Conservation (phyloP, 2,113 vertebrate genomes). For the Chinchilla lanigera region DNA sequence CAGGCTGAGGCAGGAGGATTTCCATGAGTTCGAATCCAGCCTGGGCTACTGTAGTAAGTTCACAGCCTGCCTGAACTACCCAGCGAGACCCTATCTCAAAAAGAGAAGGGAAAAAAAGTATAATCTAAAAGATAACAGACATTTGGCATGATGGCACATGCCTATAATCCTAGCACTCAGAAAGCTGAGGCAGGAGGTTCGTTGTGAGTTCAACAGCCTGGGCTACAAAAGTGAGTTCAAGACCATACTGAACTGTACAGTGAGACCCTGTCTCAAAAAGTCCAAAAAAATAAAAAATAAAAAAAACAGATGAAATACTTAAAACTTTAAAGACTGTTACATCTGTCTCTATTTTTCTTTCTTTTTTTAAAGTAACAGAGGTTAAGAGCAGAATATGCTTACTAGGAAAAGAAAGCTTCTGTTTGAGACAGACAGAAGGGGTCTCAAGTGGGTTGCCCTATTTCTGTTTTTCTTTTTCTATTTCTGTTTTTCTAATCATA, state of each 20-base stretch:
- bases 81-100: neutral
- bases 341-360: conserved; percentile 43
- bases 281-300: too few species aligned
- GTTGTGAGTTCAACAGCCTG: too few species aligned
- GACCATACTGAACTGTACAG: too few species aligned
- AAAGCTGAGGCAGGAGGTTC: too few species aligned
- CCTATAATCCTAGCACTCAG: too few species aligned
- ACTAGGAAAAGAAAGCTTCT: neutral
- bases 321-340: conserved; percentile 43
- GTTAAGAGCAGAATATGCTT: neutral
- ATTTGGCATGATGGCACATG: too few species aligned
- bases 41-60: neutral
- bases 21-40: neutral
- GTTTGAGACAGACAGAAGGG: neutral
- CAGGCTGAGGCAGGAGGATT: neutral
- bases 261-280: too few species aligned
- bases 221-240: too few species aligned
- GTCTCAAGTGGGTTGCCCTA: neutral
- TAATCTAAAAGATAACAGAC: neutral
- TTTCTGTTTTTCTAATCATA: conserved; percentile 53
- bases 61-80: neutral
- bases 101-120: neutral
- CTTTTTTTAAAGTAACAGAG: neutral
- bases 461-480: conserved; percentile 49
- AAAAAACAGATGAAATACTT: conserved; percentile 43